Base-by-base conservation (phyloP, 1,140 invertebrate genomes). In the Trachymyrmex cornetzi region DNA sequence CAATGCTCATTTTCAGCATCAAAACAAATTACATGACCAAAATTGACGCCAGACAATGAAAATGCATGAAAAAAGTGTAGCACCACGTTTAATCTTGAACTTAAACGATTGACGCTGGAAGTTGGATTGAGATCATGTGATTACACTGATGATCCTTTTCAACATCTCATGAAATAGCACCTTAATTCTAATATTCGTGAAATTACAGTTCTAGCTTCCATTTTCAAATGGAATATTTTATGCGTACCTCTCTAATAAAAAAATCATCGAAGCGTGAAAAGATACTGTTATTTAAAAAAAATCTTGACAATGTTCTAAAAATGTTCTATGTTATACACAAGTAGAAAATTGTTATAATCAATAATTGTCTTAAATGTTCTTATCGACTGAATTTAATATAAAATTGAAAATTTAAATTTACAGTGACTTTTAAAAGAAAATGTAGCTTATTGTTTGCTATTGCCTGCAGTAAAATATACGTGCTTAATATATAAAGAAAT, bases 241-340 rank as follows among this genome's bases (percentile, higher is more conserved):
- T 7, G n/a, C 14, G 16, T 24, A 19, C 59, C 12, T 59, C 14
- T 75, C 0, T 16, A 19, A 38, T 34, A 59, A 61, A 38, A 77
- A 77, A 34, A 75, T 75, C 12, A 22, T 38, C n/a, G 30, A 38
- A 77, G 30, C 22, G 34, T 44, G 38, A 77, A 24, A 50, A 12
- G 34, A 22, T 63, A 30, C 22, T 34, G 30, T 38, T 59, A 61
- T 44, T 57, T 75, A 7, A 34, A 75, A 59, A 22, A 22, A 22
- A 44, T 67, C 12, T 38, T 77, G 11, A 16, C 12, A 48, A 38
- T 38, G 16, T 69, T 12, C 11, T 69, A 48, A 48, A 24, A 69
- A 69, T 44, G 0, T 59, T 0, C 6, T 19, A 16, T 57, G 22
- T 50, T 50, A 24, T 53, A 53, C n/a, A 7, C 19, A 11, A 74